These are phyloP conservation scores for Pteropus rufus DNA, from an alignment of 2,797 vertebrate genomes.

Conservation along the genomic window DNA sequence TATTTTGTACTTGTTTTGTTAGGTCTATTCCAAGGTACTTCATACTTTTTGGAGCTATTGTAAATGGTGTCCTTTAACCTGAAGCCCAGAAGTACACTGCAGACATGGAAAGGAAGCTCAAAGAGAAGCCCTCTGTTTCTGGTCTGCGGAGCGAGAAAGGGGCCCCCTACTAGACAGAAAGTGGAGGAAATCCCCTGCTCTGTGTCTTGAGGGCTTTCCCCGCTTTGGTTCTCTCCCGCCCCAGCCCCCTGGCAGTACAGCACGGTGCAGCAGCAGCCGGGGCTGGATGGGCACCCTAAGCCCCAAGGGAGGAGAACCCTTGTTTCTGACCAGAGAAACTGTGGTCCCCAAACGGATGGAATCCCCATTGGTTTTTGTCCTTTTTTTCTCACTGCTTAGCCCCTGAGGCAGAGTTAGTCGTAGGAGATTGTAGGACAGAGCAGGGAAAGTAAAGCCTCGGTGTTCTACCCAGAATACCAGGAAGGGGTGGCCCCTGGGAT, in stretches of 20 bases:
- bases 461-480: background rate
- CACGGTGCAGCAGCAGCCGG: accelerated
- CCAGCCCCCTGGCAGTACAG: background rate
- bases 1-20: background rate
- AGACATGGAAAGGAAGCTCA: background rate
- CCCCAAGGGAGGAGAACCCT: background rate
- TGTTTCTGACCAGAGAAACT: background rate
- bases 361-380: background rate
- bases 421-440: background rate
- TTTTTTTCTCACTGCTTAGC: background rate
- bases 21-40: background rate
- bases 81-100: background rate
- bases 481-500: background rate
- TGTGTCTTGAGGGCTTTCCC: background rate
- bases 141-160: background rate
- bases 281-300: background rate
- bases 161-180: background rate
- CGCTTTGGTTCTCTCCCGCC: background rate
- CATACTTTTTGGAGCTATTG: background rate
- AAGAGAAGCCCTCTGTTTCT: background rate
- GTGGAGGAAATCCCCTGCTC: background rate
- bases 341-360: background rate
- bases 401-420: background rate
- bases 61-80: background rate
- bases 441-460: background rate